Evolutionary conservation across 2,888 invertebrate genomes (phyloP), one percentile per base, ranked within the genome.

Genomic region (Bugulina stolonifera): DNA sequence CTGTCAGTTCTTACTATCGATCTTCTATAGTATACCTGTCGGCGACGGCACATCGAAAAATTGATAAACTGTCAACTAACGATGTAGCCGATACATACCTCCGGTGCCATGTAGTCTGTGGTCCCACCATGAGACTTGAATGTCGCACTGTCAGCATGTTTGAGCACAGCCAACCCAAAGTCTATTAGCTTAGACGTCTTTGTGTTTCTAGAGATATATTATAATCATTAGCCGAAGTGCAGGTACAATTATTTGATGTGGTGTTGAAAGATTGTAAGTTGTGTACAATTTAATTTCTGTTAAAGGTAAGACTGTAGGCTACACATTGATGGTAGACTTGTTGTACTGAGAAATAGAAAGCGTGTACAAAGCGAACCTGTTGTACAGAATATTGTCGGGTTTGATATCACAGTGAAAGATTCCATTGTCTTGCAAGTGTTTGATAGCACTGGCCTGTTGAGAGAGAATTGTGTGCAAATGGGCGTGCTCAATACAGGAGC

Each of bases 391-490:
- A 32, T 64, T 64, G 5, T 64, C 64, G 10, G 64, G 64, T 64
- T 64, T 64, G n/a, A 64, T 64, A 32, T 64, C 64, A 32, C 64
- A 64, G 64, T 64, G 64, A n/a, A 32, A 64, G 27, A 64, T 64
- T 3, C 32, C 64, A 32, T 32, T 64, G 10, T 64, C 32, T 27
- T 64, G 64, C 27, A 64, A 32, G n/a, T 64, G 64, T 2, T 64
- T 2, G 5, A 64, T 64, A 18, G 64, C 64, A 3, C 32, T 32
- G 32, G 34, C n/a, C 34, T 64, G 64, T 64, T 64, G 64, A 10
- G 25, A 10, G 3, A 64, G 64, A 14, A 64, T 64, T 27, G 14
- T 64, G 3, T 29, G 25, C 29, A 64, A 34, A 32, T 64, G 25
- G 10, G 18, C 25, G 25, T 57, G 57, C 5, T 22, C 14, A 14